phyloP scores from a whole-genome alignment of 2,113 vertebrate genomes.

The Campylorhamphus procurvoides region DNA sequence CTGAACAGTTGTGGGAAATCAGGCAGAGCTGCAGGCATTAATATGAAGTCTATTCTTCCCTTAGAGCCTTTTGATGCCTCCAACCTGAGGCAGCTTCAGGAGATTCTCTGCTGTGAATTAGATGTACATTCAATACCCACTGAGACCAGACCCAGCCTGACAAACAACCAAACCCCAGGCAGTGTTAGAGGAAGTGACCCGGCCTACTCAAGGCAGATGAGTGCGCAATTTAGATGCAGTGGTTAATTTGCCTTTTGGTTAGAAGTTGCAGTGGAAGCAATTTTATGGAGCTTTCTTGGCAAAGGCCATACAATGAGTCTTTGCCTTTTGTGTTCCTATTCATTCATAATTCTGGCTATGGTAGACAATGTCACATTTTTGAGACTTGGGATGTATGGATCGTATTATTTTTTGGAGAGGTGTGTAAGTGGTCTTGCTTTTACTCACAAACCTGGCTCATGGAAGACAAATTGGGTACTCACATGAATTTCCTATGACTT shows the following conservation, averaged over 20 bases:
- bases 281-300: neutral
- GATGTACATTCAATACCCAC: neutral
- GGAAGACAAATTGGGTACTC: neutral
- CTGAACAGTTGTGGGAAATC: slow-evolving; percentile 34
- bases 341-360: neutral
- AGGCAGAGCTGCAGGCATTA: neutral
- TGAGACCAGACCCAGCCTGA: neutral
- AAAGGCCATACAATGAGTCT: neutral
- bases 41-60: neutral
- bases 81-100: neutral
- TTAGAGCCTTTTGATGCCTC: neutral
- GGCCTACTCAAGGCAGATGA: neutral
- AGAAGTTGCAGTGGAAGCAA: neutral
- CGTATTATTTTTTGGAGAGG: neutral
- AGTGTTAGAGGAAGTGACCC: neutral
- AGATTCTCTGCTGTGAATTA: neutral
- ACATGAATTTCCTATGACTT: neutral
- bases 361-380: neutral
- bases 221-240: neutral
- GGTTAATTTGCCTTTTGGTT: neutral
- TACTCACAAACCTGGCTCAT: neutral
- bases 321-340: neutral
- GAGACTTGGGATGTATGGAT: neutral
- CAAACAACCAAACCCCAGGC: neutral
- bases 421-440: neutral